phyloP scores from a whole-genome alignment of 2,797 vertebrate species.

The Premnoplex brunnescens region DNA sequence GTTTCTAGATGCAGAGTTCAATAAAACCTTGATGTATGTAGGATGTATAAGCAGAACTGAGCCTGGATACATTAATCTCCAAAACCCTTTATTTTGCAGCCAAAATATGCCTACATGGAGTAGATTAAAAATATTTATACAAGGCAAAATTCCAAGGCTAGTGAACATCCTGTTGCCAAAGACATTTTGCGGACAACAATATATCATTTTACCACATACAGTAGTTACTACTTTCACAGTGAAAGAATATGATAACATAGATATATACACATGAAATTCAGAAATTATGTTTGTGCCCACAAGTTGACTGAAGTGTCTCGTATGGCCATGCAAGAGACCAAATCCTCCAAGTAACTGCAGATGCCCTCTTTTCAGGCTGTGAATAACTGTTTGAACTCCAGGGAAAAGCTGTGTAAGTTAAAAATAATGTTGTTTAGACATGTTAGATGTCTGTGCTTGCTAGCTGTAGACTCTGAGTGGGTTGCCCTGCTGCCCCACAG shows the following conservation, averaged over 20 bases:
- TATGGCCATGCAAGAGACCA: not conserved
- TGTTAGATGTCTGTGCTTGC: not conserved
- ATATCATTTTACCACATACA: constrained; percentile 74
- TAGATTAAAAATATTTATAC: constrained; percentile 75
- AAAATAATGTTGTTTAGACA: not conserved
- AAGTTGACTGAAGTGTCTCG: not conserved
- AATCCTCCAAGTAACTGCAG: not conserved
- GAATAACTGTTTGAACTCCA: not conserved
- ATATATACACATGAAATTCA: constrained; percentile 27
- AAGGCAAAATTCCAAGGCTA: constrained; percentile 73
- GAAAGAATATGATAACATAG: constrained; percentile 42
- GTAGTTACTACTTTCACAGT: constrained; percentile 61
- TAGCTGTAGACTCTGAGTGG: not conserved
- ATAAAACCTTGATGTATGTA: constrained; percentile 72
- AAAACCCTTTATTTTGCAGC: constrained; percentile 66
- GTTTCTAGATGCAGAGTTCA: constrained; percentile 64
- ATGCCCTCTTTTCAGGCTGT: not conserved
- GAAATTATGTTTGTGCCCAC: constrained; percentile 38
- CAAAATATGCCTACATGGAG: constrained; percentile 74
- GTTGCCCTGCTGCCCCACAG: not conserved
- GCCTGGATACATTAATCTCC: constrained; percentile 68
- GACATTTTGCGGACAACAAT: constrained; percentile 62
- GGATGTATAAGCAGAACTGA: constrained; percentile 64
- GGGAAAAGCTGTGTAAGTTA: not conserved
- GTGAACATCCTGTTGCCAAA: constrained; percentile 73